Evolutionary conservation across 64 coral and sea anemone species (phyloP).

Genomic region (Orbicella faveolata): DNA sequence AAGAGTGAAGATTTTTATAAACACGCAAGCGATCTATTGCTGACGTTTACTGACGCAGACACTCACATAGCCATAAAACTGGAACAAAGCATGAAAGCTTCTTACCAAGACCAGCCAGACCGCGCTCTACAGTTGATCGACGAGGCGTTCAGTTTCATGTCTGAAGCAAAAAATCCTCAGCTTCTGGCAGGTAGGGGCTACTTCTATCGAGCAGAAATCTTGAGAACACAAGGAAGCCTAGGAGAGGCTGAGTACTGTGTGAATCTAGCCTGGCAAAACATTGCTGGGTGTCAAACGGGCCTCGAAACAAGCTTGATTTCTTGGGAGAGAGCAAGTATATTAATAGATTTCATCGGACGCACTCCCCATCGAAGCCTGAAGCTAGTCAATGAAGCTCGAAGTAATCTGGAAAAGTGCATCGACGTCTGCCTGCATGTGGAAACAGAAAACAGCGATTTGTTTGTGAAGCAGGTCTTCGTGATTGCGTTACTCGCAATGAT

Average conservation of each 20-base stretch:
- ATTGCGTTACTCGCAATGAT: constrained; percentile 3
- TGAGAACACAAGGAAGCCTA: constrained; percentile 23
- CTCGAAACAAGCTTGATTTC: constrained; percentile 29
- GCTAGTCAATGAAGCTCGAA: not conserved
- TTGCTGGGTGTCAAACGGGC: not conserved
- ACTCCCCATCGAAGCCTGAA: not conserved
- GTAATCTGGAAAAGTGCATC: constrained; percentile 2
- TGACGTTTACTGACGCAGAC: not conserved
- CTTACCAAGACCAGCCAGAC: constrained; percentile 14
- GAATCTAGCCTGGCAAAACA: constrained; percentile 5
- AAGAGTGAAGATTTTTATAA: constrained; percentile 26
- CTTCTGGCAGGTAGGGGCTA: not conserved
- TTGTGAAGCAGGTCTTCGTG: constrained; percentile 34
- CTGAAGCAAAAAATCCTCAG: not conserved
- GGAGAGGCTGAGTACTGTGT: constrained; percentile 30
- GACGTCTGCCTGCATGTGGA: not conserved
- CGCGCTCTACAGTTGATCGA: not conserved
- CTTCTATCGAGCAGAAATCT: constrained; percentile 33
- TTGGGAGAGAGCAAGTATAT: constrained; percentile 44
- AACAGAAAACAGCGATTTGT: not conserved
- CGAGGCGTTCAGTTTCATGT: not conserved
- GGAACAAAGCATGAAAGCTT: constrained; percentile 21
- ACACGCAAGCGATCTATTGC: not conserved
- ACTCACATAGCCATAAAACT: constrained; percentile 39
- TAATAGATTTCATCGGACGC: constrained; percentile 40